A percentile compares a stretch with the other conserved stretches of the same genome.
Conservation (phyloP, 2,888 invertebrate genomes). For the Margaritifera margaritifera region DNA sequence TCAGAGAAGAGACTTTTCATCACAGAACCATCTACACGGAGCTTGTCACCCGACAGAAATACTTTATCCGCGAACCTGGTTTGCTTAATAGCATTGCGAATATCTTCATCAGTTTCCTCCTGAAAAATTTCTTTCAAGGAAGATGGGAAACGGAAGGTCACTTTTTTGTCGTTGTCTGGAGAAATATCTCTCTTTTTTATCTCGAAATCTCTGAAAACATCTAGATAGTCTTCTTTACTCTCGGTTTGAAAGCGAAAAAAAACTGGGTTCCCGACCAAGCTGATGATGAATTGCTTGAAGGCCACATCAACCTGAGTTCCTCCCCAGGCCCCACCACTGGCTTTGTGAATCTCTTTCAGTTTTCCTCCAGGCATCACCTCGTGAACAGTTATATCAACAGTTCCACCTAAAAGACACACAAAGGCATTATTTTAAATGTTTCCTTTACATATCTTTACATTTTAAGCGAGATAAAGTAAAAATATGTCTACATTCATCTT, state of each 20-base stretch:
- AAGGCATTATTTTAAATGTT: too few relatives aligned
- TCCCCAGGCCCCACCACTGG: constrained; percentile 73
- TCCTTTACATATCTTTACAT: too few relatives aligned
- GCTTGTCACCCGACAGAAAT: constrained; percentile 18
- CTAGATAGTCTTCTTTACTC: not conserved
- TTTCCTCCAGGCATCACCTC: constrained; percentile 69
- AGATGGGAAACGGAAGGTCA: constrained; percentile 15
- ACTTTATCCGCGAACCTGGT: constrained; percentile 12
- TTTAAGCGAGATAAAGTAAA: too few relatives aligned
- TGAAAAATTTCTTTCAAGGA: constrained; percentile 21
- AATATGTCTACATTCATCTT: too few relatives aligned
- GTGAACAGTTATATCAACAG: constrained; percentile 76
- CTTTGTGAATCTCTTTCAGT: constrained; percentile 76
- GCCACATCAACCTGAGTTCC: constrained; percentile 33
- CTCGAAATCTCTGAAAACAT: constrained; percentile 11
- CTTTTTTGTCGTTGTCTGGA: not conserved
- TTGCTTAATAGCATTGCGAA: constrained; percentile 14
- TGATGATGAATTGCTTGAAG: not conserved
- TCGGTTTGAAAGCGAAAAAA: not conserved
- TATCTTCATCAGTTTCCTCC: constrained; percentile 16
- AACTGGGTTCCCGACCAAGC: not conserved
- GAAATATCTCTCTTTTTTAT: constrained; percentile 5
- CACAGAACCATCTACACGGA: constrained; percentile 10
- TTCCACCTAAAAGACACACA: constrained; percentile 70
- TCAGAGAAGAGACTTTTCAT: constrained; percentile 15